phyloP scores from a whole-genome alignment of 2,797 vertebrate genomes.

The Syncerus caffer region DNA sequence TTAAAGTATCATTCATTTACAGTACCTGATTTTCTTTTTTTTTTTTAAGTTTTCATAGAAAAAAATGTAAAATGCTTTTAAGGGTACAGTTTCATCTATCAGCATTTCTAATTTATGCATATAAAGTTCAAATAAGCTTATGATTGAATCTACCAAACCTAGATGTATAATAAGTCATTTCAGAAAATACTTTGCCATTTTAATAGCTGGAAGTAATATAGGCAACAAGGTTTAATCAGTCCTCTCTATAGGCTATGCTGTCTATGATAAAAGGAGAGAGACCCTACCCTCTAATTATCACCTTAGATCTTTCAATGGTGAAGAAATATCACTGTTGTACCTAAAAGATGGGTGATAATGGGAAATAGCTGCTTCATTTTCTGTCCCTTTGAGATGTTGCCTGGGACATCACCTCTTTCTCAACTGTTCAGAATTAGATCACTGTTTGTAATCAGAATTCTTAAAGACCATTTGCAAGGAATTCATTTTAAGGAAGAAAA shows the following conservation, averaged over 20 bases:
- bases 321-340: constrained; percentile 32
- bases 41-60: not conserved
- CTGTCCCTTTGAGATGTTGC: constrained; percentile 22
- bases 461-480: constrained; percentile 46
- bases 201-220: constrained; percentile 41
- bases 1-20: not conserved
- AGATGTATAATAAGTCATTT: constrained; percentile 49
- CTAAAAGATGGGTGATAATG: constrained; percentile 49
- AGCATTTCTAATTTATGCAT: not conserved
- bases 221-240: not conserved
- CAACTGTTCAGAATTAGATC: constrained; percentile 64
- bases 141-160: not conserved
- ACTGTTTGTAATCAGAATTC: constrained; percentile 56
- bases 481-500: not conserved
- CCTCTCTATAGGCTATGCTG: not conserved
- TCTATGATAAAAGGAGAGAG: constrained; percentile 27
- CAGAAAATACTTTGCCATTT: not conserved
- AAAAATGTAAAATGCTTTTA: constrained; percentile 9
- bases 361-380: constrained; percentile 66
- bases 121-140: not conserved
- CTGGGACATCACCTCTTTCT: constrained; percentile 49
- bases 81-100: not conserved
- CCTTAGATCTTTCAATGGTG: constrained; percentile 35
- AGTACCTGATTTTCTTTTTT: not conserved
- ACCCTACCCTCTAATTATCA: constrained; percentile 22